Conservation (phyloP, 2,797 vertebrate species). For the Danio jaintianensis region DNA sequence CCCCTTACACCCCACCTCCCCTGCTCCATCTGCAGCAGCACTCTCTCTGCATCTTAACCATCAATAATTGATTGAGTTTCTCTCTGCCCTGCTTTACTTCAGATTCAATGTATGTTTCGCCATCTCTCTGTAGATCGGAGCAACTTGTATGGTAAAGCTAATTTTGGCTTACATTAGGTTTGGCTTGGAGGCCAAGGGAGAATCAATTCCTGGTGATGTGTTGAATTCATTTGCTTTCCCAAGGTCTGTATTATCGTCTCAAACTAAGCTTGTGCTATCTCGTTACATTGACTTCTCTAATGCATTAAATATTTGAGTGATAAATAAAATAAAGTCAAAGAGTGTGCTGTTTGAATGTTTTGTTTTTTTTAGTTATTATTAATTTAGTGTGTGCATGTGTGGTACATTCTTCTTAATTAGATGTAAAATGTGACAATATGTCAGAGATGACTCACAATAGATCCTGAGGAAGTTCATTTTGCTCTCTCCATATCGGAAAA, state of each 20-base stretch:
- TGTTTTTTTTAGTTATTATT: background rate
- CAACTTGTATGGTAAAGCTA: conserved; percentile 38
- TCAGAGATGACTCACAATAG: background rate
- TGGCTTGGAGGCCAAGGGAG: background rate
- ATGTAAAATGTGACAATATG: background rate
- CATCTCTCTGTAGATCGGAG: conserved; percentile 67
- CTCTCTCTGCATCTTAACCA: conserved; percentile 76
- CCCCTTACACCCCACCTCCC: background rate
- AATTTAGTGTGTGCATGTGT: background rate
- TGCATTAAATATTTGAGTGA: conserved; percentile 10
- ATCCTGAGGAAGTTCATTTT: background rate
- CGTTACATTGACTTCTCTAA: background rate
- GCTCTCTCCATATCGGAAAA: background rate
- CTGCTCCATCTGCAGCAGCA: conserved; percentile 59
- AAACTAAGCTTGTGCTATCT: background rate
- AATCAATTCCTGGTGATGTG: background rate
- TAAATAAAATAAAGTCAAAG: conserved; percentile 17
- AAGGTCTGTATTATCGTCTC: background rate
- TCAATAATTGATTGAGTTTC: conserved; percentile 80
- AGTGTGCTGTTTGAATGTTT: background rate
- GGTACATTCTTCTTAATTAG: background rate
- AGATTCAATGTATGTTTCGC: conserved; percentile 69
- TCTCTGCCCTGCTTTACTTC: conserved; percentile 64
- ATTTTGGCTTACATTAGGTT: conserved; percentile 30
- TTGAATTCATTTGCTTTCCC: background rate